A percentile compares a stretch with the other conserved stretches of the same genome.
Evolutionary conservation across 2,888 invertebrate species (phyloP).

Genomic region (Carcina quercana): DNA sequence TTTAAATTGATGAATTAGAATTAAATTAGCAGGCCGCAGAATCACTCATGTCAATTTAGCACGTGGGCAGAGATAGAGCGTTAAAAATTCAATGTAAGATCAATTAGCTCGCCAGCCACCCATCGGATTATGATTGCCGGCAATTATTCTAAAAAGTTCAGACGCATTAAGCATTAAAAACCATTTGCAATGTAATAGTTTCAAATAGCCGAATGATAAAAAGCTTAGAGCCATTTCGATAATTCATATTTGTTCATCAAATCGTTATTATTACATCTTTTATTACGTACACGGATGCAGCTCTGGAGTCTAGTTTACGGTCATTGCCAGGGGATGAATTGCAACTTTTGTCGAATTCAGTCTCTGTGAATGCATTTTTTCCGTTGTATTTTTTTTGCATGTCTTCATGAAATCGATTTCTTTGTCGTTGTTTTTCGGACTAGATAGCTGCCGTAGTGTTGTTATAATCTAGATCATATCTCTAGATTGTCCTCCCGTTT

Average conservation of each 20-base stretch:
- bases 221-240: slow-evolving; percentile 26
- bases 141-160: slow-evolving; percentile 43
- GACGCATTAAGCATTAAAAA: slow-evolving; percentile 37
- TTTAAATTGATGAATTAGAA: slow-evolving; percentile 19
- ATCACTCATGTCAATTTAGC: background rate
- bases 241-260: slow-evolving; percentile 49
- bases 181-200: slow-evolving; percentile 46
- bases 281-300: slow-evolving; percentile 31
- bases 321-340: slow-evolving; percentile 69
- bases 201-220: slow-evolving; percentile 43
- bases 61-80: slow-evolving; percentile 23
- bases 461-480: slow-evolving; percentile 66
- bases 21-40: slow-evolving; percentile 2
- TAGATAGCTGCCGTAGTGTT: slow-evolving; percentile 54
- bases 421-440: slow-evolving; percentile 59
- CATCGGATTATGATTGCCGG: slow-evolving; percentile 33
- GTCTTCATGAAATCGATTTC: slow-evolving; percentile 57
- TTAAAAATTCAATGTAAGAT: slow-evolving; percentile 39
- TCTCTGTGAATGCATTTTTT: slow-evolving; percentile 54
- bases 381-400: slow-evolving; percentile 40
- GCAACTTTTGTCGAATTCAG: slow-evolving; percentile 45
- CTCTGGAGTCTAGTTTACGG: slow-evolving; percentile 49
- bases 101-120: slow-evolving; percentile 40
- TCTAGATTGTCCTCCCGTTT: slow-evolving; percentile 60
- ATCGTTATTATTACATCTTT: slow-evolving; percentile 49